Base-by-base conservation (phyloP, 2,888 invertebrate genomes). In the Drosophila nr. perissopoda region DNA sequence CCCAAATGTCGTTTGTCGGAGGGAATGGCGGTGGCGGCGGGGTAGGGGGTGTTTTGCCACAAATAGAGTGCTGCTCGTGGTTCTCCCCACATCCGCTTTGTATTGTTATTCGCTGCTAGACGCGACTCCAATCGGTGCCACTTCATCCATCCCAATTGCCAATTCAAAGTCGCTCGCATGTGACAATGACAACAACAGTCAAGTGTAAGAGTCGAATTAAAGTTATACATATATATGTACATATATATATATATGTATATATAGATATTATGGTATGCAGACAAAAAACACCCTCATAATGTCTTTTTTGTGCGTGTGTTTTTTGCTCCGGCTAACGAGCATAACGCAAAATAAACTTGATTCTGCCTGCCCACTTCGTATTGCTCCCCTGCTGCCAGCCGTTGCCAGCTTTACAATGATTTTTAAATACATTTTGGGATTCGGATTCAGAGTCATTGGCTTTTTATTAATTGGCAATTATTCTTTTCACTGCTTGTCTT, bases 381-480 rank as follows among this genome's bases (percentile, higher is more conserved):
- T 52, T 31, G 33, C 40, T 21, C 18, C 36, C 51, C 40, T 25
- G 25, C 18, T 34, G 36, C 57, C 21, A 21, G 25, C 18, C 0
- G 11, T 18, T 27, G 13, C n/a, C 49, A 40, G 8, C 33, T 34
- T 13, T 40, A 56, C 51, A 46, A 25, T 56, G 31, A 21, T 53
- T 53, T 53, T 67, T 60, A 27, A 60, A 65, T 69, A 66, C 70
- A 62, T 54, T 62, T 42, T n/a, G 54, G 52, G 52, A 54, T n/a
- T 38, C 56, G 36, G 48, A 70, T 51, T 59, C 66, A 70, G 73
- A 82, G 78, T 78, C 80, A 72, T 76, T 78, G 80, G 80, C 73
- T 81, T 82, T 78, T 79, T 79, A 83, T 88, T 88, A 88, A 88
- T 84, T 84, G 88, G 72, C 84, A 88, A 88, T 86, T 81, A 86